Percentiles rank a stretch among this genome's conserved stretches.
phyloP scores from a whole-genome alignment of 1,140 invertebrate genomes.

The Batillaria attramentaria region DNA sequence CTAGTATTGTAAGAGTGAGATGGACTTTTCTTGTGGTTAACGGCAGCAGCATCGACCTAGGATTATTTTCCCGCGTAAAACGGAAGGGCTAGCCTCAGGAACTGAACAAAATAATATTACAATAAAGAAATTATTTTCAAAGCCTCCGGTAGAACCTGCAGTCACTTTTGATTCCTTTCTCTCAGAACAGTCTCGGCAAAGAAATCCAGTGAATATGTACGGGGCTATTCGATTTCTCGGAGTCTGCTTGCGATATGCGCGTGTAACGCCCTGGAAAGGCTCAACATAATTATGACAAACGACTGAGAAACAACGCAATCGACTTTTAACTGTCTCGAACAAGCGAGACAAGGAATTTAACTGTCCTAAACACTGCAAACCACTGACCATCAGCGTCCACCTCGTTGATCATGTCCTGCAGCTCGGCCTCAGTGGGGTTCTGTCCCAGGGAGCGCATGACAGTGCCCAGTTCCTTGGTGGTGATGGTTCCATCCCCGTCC shows the following conservation, averaged over 20 bases:
- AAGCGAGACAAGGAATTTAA: background rate
- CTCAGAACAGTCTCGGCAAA: background rate
- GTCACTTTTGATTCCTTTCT: too few species aligned
- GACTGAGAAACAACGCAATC: background rate
- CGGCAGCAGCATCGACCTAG: too few species aligned
- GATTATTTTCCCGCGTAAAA: too few species aligned
- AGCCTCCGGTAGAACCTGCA: too few species aligned
- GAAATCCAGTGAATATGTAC: background rate
- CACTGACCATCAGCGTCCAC: slow-evolving; percentile 77
- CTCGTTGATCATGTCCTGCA: slow-evolving; percentile 92
- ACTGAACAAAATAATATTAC: too few species aligned
- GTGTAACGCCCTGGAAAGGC: background rate
- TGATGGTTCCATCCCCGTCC: slow-evolving; percentile 58
- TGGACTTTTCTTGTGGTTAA: too few species aligned
- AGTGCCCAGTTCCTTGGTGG: slow-evolving; percentile 54
- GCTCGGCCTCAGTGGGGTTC: slow-evolving; percentile 72
- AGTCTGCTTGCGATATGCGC: background rate
- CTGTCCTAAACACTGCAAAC: background rate
- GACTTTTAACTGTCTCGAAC: background rate
- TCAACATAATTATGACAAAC: background rate
- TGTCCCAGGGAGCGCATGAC: slow-evolving; percentile 62
- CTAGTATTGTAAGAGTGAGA: too few species aligned
- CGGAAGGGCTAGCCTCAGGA: too few species aligned
- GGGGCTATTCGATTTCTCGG: background rate
- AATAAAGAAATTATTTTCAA: too few species aligned